Base-by-base conservation (phyloP, 2,113 vertebrate genomes). In the Conger conger region DNA sequence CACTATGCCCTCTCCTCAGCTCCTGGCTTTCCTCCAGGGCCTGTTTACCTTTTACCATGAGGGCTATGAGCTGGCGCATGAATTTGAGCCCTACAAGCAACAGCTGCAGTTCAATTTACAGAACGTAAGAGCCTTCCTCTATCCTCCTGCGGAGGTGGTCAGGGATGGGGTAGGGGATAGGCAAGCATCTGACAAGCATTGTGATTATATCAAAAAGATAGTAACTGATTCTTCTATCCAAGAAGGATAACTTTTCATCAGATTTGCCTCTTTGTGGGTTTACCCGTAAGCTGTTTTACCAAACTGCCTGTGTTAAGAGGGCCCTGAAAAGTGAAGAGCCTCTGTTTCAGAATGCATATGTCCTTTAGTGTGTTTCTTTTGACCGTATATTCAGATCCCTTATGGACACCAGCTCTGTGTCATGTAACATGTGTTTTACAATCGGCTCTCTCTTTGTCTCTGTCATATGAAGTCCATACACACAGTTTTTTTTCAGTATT, bases 31-130 rank as follows among this genome's bases (percentile, higher is more conserved):
- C 92, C 97, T 99, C 86, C 98, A 99, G 93, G 98, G 98, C 18
- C 90, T 99, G 88, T 99, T 99, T 93, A 99, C 98, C 0, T 99
- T 99, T 94, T 99, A 99, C 94, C 98, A 99, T 16, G 98, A 99
- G 93, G 98, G 98, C 90, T 99, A 99, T 60, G 98, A 99, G 90
- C 95, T 99, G 88, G 97, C 98, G 86, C 97, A 98, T 84, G 98
- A 99, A 87, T 99, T 99, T 88, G 96, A 98, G 50, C 98, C 98
- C 0, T 99, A 99, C 91, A 99, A 99, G 89, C 97, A 99, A 78
- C 97, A 99, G 91, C 94, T 99, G 84, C 98, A 99, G 92, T 99
- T 98, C 96, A 99, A 99, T 94, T 95, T 99, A 78, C 98, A 99
- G 91, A 99, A 99, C 6, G 98, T 99, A 96, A 98, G 97, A 63